These are phyloP conservation scores for Cosmia pyralina DNA, from an alignment of 2,888 invertebrate genomes.

Conservation along the genomic window DNA sequence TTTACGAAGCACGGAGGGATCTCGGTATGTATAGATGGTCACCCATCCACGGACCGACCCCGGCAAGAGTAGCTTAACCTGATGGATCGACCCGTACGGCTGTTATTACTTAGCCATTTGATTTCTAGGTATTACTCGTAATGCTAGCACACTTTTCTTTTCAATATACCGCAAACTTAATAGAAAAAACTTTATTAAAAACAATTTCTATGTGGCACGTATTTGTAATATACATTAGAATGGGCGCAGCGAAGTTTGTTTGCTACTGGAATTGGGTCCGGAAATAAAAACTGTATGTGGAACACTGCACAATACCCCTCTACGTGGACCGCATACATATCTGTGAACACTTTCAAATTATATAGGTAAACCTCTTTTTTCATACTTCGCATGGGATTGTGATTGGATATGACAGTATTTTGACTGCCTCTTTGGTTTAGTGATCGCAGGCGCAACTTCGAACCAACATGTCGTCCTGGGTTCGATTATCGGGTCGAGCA, in stretches of 20 bases:
- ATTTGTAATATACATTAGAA: slow-evolving; percentile 65
- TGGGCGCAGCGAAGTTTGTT: slow-evolving; percentile 71
- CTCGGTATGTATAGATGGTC: no score
- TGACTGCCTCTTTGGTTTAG: neutral
- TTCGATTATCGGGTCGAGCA: no score
- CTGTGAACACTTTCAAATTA: slow-evolving; percentile 54
- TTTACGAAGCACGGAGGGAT: no score
- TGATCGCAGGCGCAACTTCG: no score
- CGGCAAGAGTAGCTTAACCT: no score
- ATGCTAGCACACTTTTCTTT: neutral
- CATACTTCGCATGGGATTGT: slow-evolving; percentile 18
- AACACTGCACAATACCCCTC: slow-evolving; percentile 73
- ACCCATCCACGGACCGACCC: no score
- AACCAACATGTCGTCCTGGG: no score
- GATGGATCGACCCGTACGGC: no score
- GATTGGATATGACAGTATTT: slow-evolving; percentile 7
- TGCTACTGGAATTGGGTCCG: slow-evolving; percentile 71
- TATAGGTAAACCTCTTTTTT: slow-evolving; percentile 43
- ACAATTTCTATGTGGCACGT: slow-evolving; percentile 53
- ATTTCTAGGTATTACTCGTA: neutral
- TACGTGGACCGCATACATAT: slow-evolving; percentile 79
- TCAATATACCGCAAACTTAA: slow-evolving; percentile 33
- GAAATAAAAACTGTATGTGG: slow-evolving; percentile 81
- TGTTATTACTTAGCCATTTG: no score
- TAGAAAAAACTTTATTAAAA: slow-evolving; percentile 54